Percentiles rank a stretch among this genome's conserved stretches.
Conservation (phyloP, 2,113 vertebrate genomes). For the Macquaria ambigua region DNA sequence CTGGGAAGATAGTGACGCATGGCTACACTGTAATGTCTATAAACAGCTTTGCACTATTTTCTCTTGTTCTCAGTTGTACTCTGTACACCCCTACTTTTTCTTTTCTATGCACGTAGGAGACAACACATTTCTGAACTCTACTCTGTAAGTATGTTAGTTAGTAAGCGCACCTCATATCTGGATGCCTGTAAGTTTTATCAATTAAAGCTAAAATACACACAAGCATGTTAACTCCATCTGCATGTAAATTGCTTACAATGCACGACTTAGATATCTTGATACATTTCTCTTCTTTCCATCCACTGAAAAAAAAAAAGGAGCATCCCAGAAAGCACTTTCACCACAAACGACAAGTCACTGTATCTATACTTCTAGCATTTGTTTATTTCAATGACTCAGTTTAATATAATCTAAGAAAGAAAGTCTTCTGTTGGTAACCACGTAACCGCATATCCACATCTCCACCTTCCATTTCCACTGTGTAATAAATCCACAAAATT, state of each 20-base stretch:
- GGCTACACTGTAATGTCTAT: neutral
- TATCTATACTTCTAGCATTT: neutral
- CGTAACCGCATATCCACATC: neutral
- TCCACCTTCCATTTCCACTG: neutral
- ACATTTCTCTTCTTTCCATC: neutral
- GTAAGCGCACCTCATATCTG: too few species aligned
- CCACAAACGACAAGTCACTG: neutral
- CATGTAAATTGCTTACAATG: neutral
- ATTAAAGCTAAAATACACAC: neutral
- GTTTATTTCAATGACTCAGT: neutral
- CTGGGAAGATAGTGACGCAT: neutral
- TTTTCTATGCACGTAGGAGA: neutral
- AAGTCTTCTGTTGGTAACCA: neutral
- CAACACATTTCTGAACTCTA: neutral
- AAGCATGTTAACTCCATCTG: neutral
- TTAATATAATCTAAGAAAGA: too few species aligned
- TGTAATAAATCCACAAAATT: neutral
- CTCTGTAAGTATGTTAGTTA: too few species aligned
- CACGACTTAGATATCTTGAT: neutral
- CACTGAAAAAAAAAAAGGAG: neutral
- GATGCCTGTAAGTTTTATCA: too few species aligned
- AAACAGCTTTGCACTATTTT: conserved; percentile 34
- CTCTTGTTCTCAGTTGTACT: neutral
- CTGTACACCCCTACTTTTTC: neutral
- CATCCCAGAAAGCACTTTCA: neutral